Evolutionary conservation across 2,113 vertebrate species (phyloP), one percentile per base, ranked within the genome.

Genomic region (Poecile atricapillus): DNA sequence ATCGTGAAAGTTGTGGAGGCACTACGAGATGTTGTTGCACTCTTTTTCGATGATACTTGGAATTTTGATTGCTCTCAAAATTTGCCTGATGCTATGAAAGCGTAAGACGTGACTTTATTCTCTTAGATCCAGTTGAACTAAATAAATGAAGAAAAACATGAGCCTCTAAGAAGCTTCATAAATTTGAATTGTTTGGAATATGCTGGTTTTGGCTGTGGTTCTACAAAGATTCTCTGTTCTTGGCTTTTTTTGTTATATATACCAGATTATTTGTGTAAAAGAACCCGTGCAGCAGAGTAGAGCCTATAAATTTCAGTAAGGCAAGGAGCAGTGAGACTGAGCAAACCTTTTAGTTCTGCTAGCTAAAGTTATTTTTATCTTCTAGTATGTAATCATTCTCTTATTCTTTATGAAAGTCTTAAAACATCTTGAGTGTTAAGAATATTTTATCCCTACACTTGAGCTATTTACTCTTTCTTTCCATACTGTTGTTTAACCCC

Each of bases 21-120:
- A 13, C 23, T 0, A 0, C 62, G 25, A 83, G 56, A 43, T 4
- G 4, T 27, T 52, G 11, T 58, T 68, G 25, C 44, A 33, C 5
- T 33, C 9, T 47, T 37, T 81, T 81, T 46, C 41, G 64, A 4
- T 46, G 19, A 55, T 71, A 35, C 13, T 87, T 4, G 22, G 49
- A 30, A 13, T 70, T 73, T 71, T 55, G 20, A 6, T 79, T 49
- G 17, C 59, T 93, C 20, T 63, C 27, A 65, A 70, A 83, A 78
- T 78, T 60, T 78, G 7, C 30, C 24, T 71, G 27, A 22, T 52
- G 19, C 27, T 78, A 2, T 52, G 27, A 39, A 95, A 87, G 50
- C 1, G 0, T 39, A 27, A 33, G 55, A 21, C 3, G 18, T 73
- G 7, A 12, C 35, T 76, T 4, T 43, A 20, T 69, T 77, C 39